Percentiles rank a stretch among this genome's conserved stretches.
Evolutionary conservation across 2,888 invertebrate species (phyloP).

Genomic region (Yponomeuta sedellus): DNA sequence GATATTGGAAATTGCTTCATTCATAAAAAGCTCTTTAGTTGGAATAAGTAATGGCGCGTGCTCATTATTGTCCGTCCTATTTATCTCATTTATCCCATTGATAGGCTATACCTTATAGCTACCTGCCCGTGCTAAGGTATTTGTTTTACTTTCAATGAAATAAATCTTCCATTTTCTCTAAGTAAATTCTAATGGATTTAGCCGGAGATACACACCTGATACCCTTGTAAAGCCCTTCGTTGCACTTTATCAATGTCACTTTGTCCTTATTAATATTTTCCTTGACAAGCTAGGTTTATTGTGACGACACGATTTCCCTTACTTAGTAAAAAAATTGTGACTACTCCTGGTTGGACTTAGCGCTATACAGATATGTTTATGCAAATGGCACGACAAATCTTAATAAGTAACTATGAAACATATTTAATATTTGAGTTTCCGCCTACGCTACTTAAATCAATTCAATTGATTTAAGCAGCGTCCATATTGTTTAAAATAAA

Average conservation of each 20-base stretch:
- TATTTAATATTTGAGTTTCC: no score
- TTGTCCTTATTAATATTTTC: background rate
- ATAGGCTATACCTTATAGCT: background rate
- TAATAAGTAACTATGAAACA: no score
- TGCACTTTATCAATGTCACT: background rate
- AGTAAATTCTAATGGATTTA: background rate
- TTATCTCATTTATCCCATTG: background rate
- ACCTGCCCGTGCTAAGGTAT: background rate
- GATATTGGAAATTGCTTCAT: background rate
- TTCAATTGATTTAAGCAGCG: no score
- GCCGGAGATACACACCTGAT: background rate
- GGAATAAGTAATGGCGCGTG: background rate
- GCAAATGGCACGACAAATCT: no score
- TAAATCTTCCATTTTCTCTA: background rate
- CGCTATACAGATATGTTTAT: no score
- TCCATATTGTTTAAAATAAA: no score
- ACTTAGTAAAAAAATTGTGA: no score
- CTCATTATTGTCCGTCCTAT: background rate
- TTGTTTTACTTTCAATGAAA: background rate
- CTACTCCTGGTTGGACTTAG: no score
- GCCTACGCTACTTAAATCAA: no score
- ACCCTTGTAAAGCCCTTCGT: background rate
- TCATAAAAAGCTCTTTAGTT: background rate
- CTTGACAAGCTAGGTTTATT: no score
- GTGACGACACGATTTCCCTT: no score